Base-by-base conservation (phyloP, 2,113 vertebrate species). In the Sphyrna mokarran region DNA sequence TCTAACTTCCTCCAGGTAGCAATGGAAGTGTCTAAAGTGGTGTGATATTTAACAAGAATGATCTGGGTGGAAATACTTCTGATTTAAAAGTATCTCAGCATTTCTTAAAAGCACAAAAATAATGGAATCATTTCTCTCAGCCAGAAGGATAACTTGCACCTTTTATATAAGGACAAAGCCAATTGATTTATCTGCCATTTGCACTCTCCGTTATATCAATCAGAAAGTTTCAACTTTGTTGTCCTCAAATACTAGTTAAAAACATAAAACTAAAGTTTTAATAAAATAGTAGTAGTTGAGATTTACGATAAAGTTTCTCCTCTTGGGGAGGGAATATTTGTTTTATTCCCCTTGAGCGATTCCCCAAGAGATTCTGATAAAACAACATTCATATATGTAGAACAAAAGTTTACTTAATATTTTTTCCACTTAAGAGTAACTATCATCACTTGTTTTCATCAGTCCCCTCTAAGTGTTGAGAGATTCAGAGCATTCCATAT, bases 1-100 rank as follows among this genome's bases (percentile, higher is more conserved):
- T 95, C 4, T 16, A 95, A 94, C 18, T 69, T 69, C 68, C 37
- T 48, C 68, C 68, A 94, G 18, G 66, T 89, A 58, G 23, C 54
- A 54, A 54, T 89, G 40, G 40, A 40, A 43, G 83, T 68, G 90
- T 66, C 63, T 68, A 40, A 40, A 93, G 90, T 93, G 16, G n/a
- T 37, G 33, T 93, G 63, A 68, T 40, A 93, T 93, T 93, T 66
- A 93, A 93, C 61, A 37, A 87, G 85, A 58, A 87, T 87, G 23
- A 87, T 87, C 43, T 93, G 90, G 69, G 61, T 66, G 63, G 63
- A 93, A 66, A 18, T 93, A 93, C 29, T 93, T 93, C 54, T 13
- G 66, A 93, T 61, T 66, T 93, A 66, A 93, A 91, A 63, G 58
- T 93, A n/a, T 63, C 63, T n/a, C 6, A 93, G 18, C 11, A 37